Percentiles rank a stretch among this genome's conserved stretches.
Conservation (phyloP, 2,113 vertebrate genomes). For the Agelaius phoeniceus region DNA sequence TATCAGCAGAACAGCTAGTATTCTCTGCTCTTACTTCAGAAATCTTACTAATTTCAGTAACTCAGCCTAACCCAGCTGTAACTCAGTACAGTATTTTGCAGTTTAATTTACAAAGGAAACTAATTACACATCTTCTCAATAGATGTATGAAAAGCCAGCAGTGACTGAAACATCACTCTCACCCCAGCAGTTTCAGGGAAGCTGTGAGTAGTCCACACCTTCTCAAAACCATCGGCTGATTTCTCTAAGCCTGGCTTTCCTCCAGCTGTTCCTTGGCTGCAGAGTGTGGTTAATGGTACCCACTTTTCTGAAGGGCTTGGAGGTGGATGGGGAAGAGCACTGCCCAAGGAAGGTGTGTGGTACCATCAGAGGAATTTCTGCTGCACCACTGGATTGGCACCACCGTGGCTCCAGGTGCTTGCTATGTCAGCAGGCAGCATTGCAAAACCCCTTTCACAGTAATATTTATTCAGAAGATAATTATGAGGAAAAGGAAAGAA, state of each 20-base stretch:
- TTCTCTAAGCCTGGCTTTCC: background rate
- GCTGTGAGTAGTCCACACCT: background rate
- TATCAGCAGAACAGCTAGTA: background rate
- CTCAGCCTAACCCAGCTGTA: background rate
- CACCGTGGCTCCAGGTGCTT: background rate
- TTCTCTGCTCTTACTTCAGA: background rate
- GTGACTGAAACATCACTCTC: background rate
- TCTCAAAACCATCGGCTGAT: background rate
- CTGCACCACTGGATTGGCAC: background rate
- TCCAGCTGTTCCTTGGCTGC: conserved; percentile 2
- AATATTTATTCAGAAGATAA: conserved; percentile 26
- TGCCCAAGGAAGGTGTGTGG: background rate
- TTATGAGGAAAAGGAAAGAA: conserved; percentile 27
- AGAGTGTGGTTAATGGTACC: background rate
- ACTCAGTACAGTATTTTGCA: background rate
- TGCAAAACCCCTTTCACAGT: background rate
- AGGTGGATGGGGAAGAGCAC: background rate
- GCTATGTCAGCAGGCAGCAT: conserved; percentile 16
- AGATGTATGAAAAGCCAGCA: accelerated
- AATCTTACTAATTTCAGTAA: background rate
- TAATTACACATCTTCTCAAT: background rate
- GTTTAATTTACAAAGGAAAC: conserved; percentile 11
- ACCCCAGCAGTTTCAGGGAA: background rate
- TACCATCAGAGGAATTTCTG: background rate
- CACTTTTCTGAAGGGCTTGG: background rate